Evolutionary conservation across 1,140 invertebrate species (phyloP), one percentile per base, ranked within the genome.

Genomic region (Bombus affinis): DNA sequence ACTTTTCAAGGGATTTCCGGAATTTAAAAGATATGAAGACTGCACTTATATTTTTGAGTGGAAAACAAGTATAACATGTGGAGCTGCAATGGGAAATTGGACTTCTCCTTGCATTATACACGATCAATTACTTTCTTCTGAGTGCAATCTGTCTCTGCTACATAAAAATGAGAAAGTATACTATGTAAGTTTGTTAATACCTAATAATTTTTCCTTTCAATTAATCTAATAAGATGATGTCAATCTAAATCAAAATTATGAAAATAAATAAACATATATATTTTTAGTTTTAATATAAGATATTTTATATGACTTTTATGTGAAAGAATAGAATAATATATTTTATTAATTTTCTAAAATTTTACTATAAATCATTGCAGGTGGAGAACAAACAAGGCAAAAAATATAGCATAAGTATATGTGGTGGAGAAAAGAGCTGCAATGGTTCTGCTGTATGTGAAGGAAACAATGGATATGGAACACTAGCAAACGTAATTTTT

Each of bases 41-140:
- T 96, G 96, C 90, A 92, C 92, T 70, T 96, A 96, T 85, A 66
- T 85, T 39, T 96, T 96, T 86, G 92, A 94, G 53, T 96, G 95
- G 95, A 92, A 93, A 80, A 96, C 95, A 32, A 95, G 93, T 84
- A 89, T 94, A 78, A 94, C 95, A 82, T 96, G 95, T 86, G 90
- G 86, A 28, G 86, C 86, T 25, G 66, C 85, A 28, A 77, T 83
- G 35, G 93, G 92, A 28, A 78, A 77, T 74, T 93, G 90, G 87
- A 42, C 84, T 35, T 37, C 88, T 9, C 89, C 92, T 35, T 94
- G 92, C 78, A 91, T 59, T 1, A 88, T 94, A 79, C 81, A 81
- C 47, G 92, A 92, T 85, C 83, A 62, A 68, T 76, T 85, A 42
- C 79, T 87, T 70, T 92, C 82, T 2, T 78, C 92, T 37, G 88